These are phyloP conservation scores for Channa argus DNA, from an alignment of 2,113 vertebrate genomes.

Conservation along the genomic window DNA sequence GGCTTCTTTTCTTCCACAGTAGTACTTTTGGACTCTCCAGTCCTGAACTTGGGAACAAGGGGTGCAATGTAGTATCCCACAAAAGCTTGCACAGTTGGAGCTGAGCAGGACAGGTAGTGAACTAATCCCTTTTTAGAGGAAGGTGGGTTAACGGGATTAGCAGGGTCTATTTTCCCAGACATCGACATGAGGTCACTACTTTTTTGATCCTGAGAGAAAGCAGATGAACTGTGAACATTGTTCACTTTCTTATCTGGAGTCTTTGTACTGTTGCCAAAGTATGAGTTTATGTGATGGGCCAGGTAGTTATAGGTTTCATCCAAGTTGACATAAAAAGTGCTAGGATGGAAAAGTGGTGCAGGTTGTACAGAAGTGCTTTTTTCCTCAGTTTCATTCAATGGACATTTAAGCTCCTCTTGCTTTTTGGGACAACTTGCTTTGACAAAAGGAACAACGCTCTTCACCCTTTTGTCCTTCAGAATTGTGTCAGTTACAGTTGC, in stretches of 20 bases:
- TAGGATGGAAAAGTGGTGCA: constrained; percentile 87
- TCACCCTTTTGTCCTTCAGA: constrained; percentile 69
- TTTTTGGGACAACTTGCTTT: constrained; percentile 56
- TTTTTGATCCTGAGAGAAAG: constrained; percentile 36
- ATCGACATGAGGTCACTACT: constrained; percentile 26
- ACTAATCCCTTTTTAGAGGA: constrained; percentile 89
- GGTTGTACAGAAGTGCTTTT: constrained; percentile 48
- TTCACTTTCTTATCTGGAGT: constrained; percentile 78
- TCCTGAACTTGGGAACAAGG: constrained; percentile 89
- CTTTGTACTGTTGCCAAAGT: constrained; percentile 84
- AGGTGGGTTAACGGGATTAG: constrained; percentile 49
- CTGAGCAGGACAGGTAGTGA: constrained; percentile 90
- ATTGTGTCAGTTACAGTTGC: not conserved
- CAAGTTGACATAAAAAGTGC: constrained; percentile 86
- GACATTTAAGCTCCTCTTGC: constrained; percentile 43
- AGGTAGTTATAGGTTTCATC: constrained; percentile 92
- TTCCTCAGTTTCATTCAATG: constrained; percentile 10
- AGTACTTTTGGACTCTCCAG: constrained; percentile 81
- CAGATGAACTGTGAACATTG: constrained; percentile 26
- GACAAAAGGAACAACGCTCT: constrained; percentile 36
- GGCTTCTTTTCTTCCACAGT: constrained; percentile 70
- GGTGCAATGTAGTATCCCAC: constrained; percentile 93
- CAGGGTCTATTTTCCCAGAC: constrained; percentile 37
- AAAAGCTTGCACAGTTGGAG: constrained; percentile 92
- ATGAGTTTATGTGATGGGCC: constrained; percentile 92